Percentiles rank a stretch among this genome's conserved stretches.
These are phyloP conservation scores for Acleris cristana DNA, from an alignment of 2,888 invertebrate species.

Conservation along the genomic window DNA sequence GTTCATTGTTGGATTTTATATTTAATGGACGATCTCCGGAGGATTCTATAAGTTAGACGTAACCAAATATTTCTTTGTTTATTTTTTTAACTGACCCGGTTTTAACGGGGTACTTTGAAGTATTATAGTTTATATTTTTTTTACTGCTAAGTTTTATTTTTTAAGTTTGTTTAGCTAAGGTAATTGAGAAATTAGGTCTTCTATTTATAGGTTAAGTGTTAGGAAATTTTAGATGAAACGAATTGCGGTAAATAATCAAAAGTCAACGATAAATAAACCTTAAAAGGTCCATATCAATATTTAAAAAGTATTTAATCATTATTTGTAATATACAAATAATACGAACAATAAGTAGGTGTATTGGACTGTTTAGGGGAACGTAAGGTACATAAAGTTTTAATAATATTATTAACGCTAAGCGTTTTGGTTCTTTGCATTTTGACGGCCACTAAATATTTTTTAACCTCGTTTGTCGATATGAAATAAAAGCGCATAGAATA, in stretches of 20 bases:
- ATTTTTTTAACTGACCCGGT: conserved; percentile 67
- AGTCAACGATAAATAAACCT: conserved; percentile 75
- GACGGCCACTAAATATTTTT: conserved; percentile 18
- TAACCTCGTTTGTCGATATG: neutral
- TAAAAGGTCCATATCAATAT: conserved; percentile 83
- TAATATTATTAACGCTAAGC: conserved; percentile 61
- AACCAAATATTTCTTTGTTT: conserved; percentile 70
- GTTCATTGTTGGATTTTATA: conserved; percentile 73
- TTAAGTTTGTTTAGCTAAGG: conserved; percentile 52
- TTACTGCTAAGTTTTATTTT: conserved; percentile 50
- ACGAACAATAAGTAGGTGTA: conserved; percentile 82
- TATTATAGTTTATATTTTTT: conserved; percentile 75
- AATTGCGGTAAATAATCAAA: conserved; percentile 61
- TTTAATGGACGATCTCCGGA: conserved; percentile 65
- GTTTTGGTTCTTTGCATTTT: conserved; percentile 57
- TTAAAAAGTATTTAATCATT: conserved; percentile 79
- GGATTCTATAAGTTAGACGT: conserved; percentile 61
- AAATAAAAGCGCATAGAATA: too few relatives aligned
- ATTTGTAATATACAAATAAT: conserved; percentile 71
- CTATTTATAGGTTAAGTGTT: conserved; percentile 68
- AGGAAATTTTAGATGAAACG: conserved; percentile 63
- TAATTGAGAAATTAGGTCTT: conserved; percentile 65
- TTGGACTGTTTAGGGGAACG: conserved; percentile 60
- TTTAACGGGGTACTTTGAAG: conserved; percentile 77
- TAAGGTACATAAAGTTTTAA: conserved; percentile 43